Conservation (phyloP, 2,888 invertebrate genomes). For the Oscheius sp. region DNA sequence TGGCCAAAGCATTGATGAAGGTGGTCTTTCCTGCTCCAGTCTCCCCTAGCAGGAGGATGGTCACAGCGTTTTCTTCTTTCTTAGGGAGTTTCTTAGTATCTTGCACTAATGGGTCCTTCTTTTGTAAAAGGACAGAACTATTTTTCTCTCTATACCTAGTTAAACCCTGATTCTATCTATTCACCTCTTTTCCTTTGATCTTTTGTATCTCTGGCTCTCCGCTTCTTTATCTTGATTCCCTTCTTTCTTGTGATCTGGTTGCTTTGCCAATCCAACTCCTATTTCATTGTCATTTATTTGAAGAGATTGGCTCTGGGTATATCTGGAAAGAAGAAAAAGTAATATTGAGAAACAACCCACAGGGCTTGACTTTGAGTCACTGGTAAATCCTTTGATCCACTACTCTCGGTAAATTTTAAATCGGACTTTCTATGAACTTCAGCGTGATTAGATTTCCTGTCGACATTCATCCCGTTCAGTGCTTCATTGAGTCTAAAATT, state of each 20-base stretch:
- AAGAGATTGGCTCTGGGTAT: too few species aligned
- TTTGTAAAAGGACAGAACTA: not conserved
- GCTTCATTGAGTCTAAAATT: too few species aligned
- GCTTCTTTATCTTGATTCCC: not conserved
- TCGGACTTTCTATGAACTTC: too few species aligned
- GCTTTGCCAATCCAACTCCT: too few species aligned
- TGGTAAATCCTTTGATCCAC: too few species aligned
- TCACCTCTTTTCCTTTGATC: not conserved
- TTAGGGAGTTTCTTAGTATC: not conserved
- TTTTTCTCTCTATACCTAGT: not conserved
- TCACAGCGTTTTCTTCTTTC: not conserved
- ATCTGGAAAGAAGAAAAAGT: too few species aligned
- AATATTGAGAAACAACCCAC: too few species aligned
- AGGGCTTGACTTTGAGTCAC: too few species aligned
- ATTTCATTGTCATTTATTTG: too few species aligned
- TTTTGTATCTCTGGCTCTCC: not conserved
- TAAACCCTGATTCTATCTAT: not conserved
- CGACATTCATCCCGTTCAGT: too few species aligned
- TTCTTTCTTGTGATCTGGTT: not conserved
- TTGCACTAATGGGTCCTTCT: not conserved
- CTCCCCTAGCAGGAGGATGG: conserved; percentile 20
- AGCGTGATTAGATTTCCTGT: too few species aligned
- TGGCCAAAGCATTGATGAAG: conserved; percentile 19
- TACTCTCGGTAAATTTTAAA: too few species aligned
- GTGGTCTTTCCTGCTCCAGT: conserved; percentile 28